phyloP scores from a whole-genome alignment of 2,113 vertebrate genomes.

The Microcebus tavaratra region DNA sequence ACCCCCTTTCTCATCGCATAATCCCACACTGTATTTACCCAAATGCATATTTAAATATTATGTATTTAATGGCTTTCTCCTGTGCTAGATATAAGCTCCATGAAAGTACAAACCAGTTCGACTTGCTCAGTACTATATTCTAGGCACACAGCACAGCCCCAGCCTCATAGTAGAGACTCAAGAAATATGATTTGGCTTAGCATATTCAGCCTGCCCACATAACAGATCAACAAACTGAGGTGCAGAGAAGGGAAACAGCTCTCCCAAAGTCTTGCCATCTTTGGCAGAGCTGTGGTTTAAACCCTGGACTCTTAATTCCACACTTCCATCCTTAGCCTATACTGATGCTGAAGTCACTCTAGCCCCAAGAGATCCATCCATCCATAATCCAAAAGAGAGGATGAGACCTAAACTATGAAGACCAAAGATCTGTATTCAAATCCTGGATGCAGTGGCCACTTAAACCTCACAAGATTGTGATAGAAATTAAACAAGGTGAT shows the following conservation, averaged over 20 bases:
- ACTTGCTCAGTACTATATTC: no score
- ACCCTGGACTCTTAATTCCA: neutral
- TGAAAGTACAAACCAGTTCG: neutral
- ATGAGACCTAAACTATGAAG: neutral
- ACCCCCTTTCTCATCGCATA: neutral
- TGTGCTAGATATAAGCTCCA: neutral
- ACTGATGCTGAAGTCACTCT: neutral
- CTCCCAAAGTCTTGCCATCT: neutral
- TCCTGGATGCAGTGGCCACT: neutral
- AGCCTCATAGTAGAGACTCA: neutral
- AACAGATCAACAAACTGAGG: neutral
- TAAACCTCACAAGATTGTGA: neutral
- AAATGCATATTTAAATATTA: neutral
- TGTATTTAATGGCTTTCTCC: neutral
- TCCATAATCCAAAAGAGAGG: neutral
- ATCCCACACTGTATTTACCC: neutral
- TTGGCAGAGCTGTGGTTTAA: neutral
- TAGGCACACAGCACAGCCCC: neutral
- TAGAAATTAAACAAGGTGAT: neutral
- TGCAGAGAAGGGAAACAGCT: neutral
- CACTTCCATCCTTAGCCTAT: neutral
- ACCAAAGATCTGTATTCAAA: neutral
- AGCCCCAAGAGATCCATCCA: neutral
- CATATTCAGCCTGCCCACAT: neutral
- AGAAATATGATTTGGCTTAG: neutral